Percentiles rank a stretch among this genome's conserved stretches.
phyloP scores from a whole-genome alignment of 2,113 vertebrate genomes.

The Nyctereutes procyonoides region DNA sequence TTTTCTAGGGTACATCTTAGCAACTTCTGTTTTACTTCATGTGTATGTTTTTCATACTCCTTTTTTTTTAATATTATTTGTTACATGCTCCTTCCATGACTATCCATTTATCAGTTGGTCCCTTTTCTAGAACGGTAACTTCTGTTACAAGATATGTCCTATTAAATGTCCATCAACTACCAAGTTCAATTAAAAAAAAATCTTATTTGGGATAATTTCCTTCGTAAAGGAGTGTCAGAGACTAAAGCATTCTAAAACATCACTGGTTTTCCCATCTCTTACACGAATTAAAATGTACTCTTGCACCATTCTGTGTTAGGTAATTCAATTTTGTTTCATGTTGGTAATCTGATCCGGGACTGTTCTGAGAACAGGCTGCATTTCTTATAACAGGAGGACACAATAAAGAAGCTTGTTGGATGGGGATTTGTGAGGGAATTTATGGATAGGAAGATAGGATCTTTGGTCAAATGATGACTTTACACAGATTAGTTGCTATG shows the following conservation, averaged over 20 bases:
- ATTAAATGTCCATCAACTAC: not conserved
- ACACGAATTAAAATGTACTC: not conserved
- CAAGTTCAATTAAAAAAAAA: not conserved
- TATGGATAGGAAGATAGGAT: not conserved
- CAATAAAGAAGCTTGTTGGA: not conserved
- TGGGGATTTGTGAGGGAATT: not conserved
- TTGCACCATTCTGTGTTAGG: not conserved
- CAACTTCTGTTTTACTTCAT: not conserved
- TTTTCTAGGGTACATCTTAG: not conserved
- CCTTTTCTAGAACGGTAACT: not conserved
- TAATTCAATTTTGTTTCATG: not conserved
- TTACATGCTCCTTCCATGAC: not conserved
- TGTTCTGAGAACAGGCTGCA: not conserved
- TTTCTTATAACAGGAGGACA: not conserved
- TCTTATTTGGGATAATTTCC: not conserved
- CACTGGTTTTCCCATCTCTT: not conserved
- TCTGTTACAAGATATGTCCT: not conserved
- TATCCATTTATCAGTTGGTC: not conserved
- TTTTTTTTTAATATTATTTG: not conserved
- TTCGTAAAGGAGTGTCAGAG: not conserved
- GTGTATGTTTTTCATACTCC: not conserved
- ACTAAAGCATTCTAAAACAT: not conserved
- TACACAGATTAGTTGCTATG: not conserved
- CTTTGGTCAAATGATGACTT: not conserved
- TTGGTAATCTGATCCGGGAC: not conserved